phyloP scores from a whole-genome alignment of 2,113 vertebrate genomes.

The Mesocricetus auratus region DNA sequence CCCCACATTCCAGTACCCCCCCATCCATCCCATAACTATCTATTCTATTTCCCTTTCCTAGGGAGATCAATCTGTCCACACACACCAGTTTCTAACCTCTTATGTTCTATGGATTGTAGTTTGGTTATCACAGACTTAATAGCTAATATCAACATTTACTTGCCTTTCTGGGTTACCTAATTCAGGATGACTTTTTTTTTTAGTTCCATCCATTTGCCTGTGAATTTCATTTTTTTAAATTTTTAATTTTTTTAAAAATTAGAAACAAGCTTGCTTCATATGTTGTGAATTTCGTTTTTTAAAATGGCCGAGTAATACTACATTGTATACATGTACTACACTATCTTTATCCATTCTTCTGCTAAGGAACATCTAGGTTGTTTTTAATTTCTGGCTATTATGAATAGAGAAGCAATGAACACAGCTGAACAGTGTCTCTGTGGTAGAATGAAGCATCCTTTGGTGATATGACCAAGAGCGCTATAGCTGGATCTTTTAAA shows the following conservation, averaged over 20 bases:
- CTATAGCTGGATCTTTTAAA: background rate
- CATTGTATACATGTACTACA: background rate
- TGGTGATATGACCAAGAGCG: background rate
- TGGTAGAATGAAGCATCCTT: too few species aligned
- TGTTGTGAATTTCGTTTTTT: background rate
- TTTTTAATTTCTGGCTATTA: background rate
- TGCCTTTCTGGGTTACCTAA: background rate
- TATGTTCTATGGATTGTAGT: background rate
- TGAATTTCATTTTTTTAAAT: background rate
- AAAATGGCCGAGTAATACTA: background rate
- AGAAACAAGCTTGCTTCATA: too few species aligned
- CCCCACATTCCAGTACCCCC: background rate
- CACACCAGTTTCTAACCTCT: background rate
- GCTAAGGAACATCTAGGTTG: background rate
- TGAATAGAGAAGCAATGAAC: background rate
- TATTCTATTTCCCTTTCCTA: background rate
- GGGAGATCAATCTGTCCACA: background rate
- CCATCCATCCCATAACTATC: background rate
- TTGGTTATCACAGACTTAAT: background rate
- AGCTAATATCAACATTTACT: background rate
- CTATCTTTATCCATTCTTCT: background rate
- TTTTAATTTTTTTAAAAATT: background rate
- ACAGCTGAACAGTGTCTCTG: background rate
- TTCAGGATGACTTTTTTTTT: background rate
- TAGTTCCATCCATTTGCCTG: background rate